phyloP scores from a whole-genome alignment of 2,888 invertebrate species.

The Phrixothrix hirtus region DNA sequence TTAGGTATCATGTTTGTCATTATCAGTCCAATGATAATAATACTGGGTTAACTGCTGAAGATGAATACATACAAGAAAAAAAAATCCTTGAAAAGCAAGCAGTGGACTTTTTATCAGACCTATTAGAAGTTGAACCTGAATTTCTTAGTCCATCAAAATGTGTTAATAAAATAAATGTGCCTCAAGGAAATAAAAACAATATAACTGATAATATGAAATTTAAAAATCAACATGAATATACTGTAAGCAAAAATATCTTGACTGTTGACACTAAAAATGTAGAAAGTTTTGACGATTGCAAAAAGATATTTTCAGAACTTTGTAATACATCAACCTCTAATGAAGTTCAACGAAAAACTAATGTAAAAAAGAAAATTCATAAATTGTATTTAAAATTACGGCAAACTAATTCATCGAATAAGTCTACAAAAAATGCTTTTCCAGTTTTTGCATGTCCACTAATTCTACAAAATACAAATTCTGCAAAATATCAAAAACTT shows the following conservation, averaged over 20 bases:
- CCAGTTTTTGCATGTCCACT: background rate
- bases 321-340: background rate
- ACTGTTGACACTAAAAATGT: background rate
- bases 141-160: background rate
- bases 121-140: conserved; percentile 16
- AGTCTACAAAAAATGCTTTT: background rate
- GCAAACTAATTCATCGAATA: background rate
- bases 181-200: background rate
- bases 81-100: conserved; percentile 12
- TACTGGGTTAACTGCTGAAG: background rate
- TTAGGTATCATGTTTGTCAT: background rate
- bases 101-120: conserved; percentile 10
- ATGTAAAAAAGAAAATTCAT: background rate
- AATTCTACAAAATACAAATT: background rate
- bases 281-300: background rate
- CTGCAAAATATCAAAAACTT: conserved; percentile 1
- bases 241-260: background rate
- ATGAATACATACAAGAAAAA: background rate
- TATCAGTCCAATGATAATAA: background rate
- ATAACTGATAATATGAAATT: conserved; percentile 2
- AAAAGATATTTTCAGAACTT: conserved; percentile 1
- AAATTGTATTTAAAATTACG: conserved; percentile 1
- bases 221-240: conserved; percentile 12
- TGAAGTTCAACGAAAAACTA: background rate
- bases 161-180: background rate